Evolutionary conservation across 2,797 vertebrate species (phyloP).

Genomic region (Petrocephalus sullivani): DNA sequence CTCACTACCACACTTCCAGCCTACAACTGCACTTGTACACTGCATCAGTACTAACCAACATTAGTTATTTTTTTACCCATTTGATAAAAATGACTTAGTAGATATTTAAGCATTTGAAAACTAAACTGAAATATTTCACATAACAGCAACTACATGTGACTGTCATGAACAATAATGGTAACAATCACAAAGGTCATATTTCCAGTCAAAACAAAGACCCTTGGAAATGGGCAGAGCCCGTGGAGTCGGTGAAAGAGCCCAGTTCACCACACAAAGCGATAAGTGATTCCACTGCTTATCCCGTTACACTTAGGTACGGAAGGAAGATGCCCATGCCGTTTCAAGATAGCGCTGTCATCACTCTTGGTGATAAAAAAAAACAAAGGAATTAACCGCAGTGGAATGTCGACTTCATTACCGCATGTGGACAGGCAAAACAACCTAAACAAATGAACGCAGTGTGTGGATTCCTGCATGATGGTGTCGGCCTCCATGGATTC

Average conservation of each 20-base stretch:
- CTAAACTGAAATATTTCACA: neutral
- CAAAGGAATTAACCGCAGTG: neutral
- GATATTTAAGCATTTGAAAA: neutral
- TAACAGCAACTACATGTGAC: neutral
- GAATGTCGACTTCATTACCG: neutral
- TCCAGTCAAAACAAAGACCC: neutral
- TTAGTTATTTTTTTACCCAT: neutral
- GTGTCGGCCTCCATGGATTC: neutral
- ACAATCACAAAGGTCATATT: neutral
- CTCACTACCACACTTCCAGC: neutral
- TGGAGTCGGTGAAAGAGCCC: neutral
- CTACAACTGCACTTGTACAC: neutral
- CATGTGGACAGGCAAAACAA: neutral
- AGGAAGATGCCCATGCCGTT: slow-evolving; percentile 25
- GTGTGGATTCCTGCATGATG: neutral
- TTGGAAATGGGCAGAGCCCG: neutral
- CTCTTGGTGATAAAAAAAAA: neutral
- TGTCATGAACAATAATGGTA: neutral
- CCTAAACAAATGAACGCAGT: neutral
- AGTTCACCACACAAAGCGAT: slow-evolving; percentile 38
- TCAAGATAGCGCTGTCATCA: slow-evolving; percentile 1
- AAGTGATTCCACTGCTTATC: slow-evolving; percentile 43
- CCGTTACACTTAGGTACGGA: slow-evolving; percentile 28
- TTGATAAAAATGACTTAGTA: neutral
- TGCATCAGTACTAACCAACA: neutral